Evolutionary conservation across 2,888 invertebrate genomes (phyloP).

Genomic region (Rosalia funebris): DNA sequence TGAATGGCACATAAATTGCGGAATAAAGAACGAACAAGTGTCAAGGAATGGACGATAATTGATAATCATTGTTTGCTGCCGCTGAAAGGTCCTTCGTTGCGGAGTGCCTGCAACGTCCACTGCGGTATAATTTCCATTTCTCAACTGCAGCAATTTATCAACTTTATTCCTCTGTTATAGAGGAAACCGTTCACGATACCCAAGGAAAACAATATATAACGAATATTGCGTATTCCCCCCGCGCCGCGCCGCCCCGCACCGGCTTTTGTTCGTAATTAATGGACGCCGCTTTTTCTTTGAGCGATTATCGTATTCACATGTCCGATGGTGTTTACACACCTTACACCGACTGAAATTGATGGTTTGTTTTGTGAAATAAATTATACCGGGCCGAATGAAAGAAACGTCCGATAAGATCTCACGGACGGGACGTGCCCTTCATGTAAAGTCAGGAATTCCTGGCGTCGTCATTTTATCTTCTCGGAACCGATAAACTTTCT

Average conservation of each 20-base stretch:
- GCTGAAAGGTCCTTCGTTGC: too few species aligned
- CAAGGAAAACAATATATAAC: too few species aligned
- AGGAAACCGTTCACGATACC: too few species aligned
- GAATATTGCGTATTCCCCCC: too few species aligned
- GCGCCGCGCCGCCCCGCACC: too few species aligned
- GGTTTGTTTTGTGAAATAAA: conserved; percentile 25
- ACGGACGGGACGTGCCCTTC: conserved; percentile 17
- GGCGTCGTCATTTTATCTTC: conserved; percentile 6
- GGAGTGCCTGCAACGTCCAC: neutral
- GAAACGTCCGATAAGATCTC: conserved; percentile 18
- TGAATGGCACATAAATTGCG: too few species aligned
- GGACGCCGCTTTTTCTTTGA: neutral
- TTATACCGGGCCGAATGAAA: conserved; percentile 15
- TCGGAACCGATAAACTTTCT: conserved; percentile 22
- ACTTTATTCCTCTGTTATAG: too few species aligned
- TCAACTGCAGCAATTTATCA: too few species aligned
- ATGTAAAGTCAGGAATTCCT: conserved; percentile 12
- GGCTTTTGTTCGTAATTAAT: neutral
- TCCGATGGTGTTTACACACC: neutral
- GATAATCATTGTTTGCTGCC: too few species aligned
- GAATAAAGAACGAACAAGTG: too few species aligned
- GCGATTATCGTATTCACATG: neutral
- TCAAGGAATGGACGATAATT: too few species aligned
- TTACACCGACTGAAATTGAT: conserved; percentile 12
- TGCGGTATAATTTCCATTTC: too few species aligned